Percentiles rank a stretch among this genome's conserved stretches.
phyloP scores from a whole-genome alignment of 30 jellyfish, hydroid and myxozoan species.

The Catostylus mosaicus region DNA sequence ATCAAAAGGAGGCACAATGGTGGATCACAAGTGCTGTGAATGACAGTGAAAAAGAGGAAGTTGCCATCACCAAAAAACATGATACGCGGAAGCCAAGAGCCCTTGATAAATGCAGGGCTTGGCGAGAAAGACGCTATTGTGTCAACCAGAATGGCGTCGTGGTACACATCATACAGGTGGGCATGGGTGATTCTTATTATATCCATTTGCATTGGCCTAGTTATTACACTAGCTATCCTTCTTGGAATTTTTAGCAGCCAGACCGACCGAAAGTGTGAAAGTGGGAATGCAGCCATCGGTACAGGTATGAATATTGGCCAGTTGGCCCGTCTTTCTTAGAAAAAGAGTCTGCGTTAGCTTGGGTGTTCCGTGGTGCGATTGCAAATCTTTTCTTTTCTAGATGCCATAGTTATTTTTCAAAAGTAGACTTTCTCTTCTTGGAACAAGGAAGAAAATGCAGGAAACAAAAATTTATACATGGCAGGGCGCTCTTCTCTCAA shows the following conservation, averaged over 20 bases:
- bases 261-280: not conserved
- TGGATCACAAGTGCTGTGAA: too few relatives aligned
- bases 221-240: not conserved
- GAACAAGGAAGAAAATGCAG: too few relatives aligned
- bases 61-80: too few relatives aligned
- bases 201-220: conserved; percentile 11
- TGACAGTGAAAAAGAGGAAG: conserved; percentile 10
- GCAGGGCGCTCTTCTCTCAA: too few relatives aligned
- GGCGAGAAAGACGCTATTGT: not conserved
- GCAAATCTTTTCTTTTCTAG: not conserved
- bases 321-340: too few relatives aligned
- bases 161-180: not conserved
- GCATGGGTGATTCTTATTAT: not conserved
- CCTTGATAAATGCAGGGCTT: not conserved
- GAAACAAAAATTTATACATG: too few relatives aligned
- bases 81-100: conserved; percentile 39
- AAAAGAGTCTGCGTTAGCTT: not conserved
- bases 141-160: not conserved
- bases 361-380: not conserved
- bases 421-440: too few relatives aligned
- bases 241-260: not conserved
- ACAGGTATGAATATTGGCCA: not conserved
- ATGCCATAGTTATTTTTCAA: too few relatives aligned
- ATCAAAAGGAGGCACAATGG: too few relatives aligned
- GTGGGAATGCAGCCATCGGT: not conserved